Evolutionary conservation across 2,888 invertebrate genomes (phyloP), one percentile per base, ranked within the genome.

Genomic region (Eulithis prunata): DNA sequence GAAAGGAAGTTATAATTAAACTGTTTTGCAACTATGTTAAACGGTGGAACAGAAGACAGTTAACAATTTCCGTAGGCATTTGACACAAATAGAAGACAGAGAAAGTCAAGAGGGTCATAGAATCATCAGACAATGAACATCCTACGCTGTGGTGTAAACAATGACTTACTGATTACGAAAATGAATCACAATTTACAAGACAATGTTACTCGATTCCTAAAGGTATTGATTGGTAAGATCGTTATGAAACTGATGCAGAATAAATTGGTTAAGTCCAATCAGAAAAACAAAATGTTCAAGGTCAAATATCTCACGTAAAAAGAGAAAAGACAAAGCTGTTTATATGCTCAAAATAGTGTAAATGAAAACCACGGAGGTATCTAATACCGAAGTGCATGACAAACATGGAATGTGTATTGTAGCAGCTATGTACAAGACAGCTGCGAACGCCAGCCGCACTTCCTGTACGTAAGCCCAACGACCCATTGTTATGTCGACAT

Each of bases 401-500:
- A 58, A 66, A 69, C 56, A 69, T 73, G 66, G 68, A 77, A 75
- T 76, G 78, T 76, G 73, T 72, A 66, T 70, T 62, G 61, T 62
- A 57, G 71, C 64, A 65, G 68, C 66, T 65, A 21, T 21, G 21
- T 21, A 65, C 73, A 69, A 73, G 78, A 82, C 89, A 89, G 89
- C 89, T 88, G 89, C 80, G 77, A 74, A 73, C 77, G 69, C 85
- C 76, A 85, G 82, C 83, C 86, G 85, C 77, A 85, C 86, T 90
- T 91, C 90, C 90, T 90, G 90, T 21, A 21, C 21, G 21, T 78
- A 84, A 71, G 75, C 79, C 83, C 83, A 84, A 83, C 84, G 82
- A 84, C 80, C 87, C 80, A 91, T 91, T 91, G 90, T 91, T 85
- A 81, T 75, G 70, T 76, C 72, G 78, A 80, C 77, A 77, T 78